Base-by-base conservation (phyloP, 2,113 vertebrate genomes). In the Alethe diademata region DNA sequence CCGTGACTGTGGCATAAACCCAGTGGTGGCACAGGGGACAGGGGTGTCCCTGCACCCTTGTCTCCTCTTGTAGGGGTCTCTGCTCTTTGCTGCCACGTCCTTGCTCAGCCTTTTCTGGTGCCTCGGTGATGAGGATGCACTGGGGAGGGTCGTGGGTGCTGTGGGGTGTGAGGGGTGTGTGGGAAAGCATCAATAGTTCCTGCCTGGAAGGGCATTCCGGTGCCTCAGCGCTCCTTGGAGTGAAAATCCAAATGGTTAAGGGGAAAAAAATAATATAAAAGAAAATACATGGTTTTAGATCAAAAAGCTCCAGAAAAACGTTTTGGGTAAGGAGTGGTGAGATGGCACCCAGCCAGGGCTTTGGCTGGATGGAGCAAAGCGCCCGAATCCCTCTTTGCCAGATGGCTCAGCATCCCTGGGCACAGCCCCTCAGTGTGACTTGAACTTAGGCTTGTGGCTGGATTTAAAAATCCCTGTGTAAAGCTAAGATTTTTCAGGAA, bases 81-180 rank as follows among this genome's bases (percentile, higher is more conserved):
- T 89, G 40, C 19, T 73, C 28, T 69, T 69, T 64, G 47, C 11
- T 89, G 15, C 24, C 7, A 4, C 0, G 3, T 75, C 57, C 38
- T 9, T 3, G 3, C 33, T 26, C 66, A 75, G 53, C 22, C 22
- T 74, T 23, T 31, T 67, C 31, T 0, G 1, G 47, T 51, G 28
- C 40, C 22, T 28, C 0, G 0, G 33, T 2, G 22, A 17, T 70
- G 26, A 48, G 64, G 72, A 14, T 35, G 11, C 3, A 1, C 12
- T 2, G 16, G 66, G 56, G 45, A 60, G 6, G 25, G 33, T 24
- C 29, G 13, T 24, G 45, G 61, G 11, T 74, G 31, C n/a, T 73
- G 35, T 62, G 43, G 72, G 51, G 5, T 42, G 31, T 2, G 12
- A 57, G 24, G 24, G 23, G 7, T 65, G 22, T 4, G 2, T 15